phyloP scores from a whole-genome alignment of 2,113 vertebrate species.

The Ceratotherium simum region DNA sequence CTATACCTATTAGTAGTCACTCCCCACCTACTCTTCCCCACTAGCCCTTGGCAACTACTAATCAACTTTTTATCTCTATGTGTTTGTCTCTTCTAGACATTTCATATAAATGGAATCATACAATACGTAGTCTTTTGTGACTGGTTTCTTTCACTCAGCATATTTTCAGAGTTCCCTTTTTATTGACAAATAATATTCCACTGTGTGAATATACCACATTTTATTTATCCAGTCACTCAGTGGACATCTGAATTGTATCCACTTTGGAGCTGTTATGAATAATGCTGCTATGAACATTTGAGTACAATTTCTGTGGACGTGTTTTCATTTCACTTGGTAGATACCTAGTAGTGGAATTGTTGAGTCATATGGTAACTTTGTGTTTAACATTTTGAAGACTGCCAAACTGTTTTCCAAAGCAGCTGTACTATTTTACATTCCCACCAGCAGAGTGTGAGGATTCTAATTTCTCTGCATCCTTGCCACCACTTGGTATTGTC shows the following conservation, averaged over 20 bases:
- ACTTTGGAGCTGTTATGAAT: neutral
- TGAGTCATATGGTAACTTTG: neutral
- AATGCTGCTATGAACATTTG: neutral
- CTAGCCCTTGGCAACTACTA: neutral
- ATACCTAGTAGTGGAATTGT: neutral
- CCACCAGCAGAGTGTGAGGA: neutral
- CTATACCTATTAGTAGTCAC: neutral
- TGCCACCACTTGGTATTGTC: neutral
- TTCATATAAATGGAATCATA: neutral
- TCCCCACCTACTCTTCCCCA: neutral
- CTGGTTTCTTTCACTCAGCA: neutral
- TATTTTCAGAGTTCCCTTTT: constrained; percentile 42
- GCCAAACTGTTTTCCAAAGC: constrained; percentile 6
- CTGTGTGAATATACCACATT: neutral
- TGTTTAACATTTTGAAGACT: constrained; percentile 22
- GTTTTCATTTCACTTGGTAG: constrained; percentile 41
- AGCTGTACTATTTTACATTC: neutral
- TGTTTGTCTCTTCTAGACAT: neutral
- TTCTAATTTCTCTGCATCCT: neutral
- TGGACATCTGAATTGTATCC: neutral
- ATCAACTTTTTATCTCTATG: neutral
- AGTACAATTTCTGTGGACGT: neutral
- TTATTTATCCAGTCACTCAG: neutral
- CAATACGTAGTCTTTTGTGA: neutral
- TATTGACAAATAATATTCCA: neutral